A percentile compares a stretch with the other conserved stretches of the same genome.
Conservation (phyloP, 2,797 vertebrate genomes). For the Gallinago solitaria region DNA sequence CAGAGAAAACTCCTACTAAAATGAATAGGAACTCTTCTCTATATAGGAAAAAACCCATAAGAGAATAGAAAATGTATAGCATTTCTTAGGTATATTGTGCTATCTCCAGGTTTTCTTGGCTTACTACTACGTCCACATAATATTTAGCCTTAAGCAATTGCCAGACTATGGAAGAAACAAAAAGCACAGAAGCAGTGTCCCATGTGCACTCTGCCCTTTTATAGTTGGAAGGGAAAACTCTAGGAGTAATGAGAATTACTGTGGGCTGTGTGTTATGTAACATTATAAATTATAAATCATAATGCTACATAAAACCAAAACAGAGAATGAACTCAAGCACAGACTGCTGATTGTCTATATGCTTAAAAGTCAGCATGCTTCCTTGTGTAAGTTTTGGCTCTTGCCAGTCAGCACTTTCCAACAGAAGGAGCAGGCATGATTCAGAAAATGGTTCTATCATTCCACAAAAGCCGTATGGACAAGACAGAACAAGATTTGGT, state of each 20-base stretch:
- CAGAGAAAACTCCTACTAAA: not conserved
- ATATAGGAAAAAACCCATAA: accelerated
- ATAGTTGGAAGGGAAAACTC: not conserved
- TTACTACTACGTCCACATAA: not conserved
- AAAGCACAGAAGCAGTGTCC: not conserved
- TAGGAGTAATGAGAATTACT: not conserved
- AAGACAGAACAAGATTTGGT: not conserved
- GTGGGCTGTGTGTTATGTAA: not conserved
- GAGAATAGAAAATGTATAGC: not conserved
- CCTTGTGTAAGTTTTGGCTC: not conserved
- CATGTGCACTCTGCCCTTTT: not conserved
- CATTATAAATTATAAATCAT: not conserved
- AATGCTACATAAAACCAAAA: not conserved
- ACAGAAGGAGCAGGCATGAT: not conserved
- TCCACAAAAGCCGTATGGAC: not conserved
- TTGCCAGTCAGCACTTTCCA: not conserved
- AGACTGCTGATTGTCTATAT: not conserved
- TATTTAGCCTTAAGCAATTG: not conserved
- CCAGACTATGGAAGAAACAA: not conserved
- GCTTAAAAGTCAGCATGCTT: not conserved
- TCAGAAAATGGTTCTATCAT: not conserved
- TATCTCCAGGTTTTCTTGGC: not conserved
- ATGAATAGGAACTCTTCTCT: not conserved
- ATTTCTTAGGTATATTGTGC: not conserved
- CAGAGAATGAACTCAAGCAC: not conserved